phyloP scores from a whole-genome alignment of 2,888 invertebrate genomes.

The Drosophila cracens region DNA sequence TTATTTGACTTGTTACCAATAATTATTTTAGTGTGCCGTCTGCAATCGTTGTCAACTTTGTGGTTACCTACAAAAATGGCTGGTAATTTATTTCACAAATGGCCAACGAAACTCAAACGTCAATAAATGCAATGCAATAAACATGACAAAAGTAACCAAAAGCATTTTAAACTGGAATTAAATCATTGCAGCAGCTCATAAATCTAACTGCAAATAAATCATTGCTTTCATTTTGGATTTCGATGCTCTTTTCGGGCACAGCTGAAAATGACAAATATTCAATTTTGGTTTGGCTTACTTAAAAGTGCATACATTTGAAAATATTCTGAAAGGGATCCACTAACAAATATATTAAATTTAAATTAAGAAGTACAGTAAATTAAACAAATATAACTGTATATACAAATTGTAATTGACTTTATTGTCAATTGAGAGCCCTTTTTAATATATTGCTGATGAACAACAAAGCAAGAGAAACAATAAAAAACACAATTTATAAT shows the following conservation, averaged over 20 bases:
- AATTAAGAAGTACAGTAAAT: not conserved
- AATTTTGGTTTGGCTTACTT: not conserved
- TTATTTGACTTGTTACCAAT: constrained; percentile 18
- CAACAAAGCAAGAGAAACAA: too few relatives aligned
- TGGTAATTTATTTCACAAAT: constrained; percentile 31
- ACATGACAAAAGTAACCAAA: constrained; percentile 14
- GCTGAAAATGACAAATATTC: not conserved
- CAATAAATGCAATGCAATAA: constrained; percentile 38
- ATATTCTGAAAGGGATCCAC: not conserved
- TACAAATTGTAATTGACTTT: too few relatives aligned
- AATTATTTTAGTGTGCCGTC: constrained; percentile 41
- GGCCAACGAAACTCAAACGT: constrained; percentile 6
- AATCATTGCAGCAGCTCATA: not conserved
- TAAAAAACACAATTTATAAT: not conserved
- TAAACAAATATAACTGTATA: too few relatives aligned
- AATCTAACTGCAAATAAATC: not conserved
- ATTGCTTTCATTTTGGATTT: not conserved
- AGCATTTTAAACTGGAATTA: not conserved
- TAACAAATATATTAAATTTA: not conserved
- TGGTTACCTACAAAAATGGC: constrained; percentile 19
- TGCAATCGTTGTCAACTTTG: constrained; percentile 29
- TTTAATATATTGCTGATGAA: too few relatives aligned
- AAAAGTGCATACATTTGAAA: not conserved
- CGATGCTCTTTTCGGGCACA: not conserved
- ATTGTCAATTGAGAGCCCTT: too few relatives aligned